phyloP scores from a whole-genome alignment of 1,140 invertebrate species.

The Anastatus disparis region DNA sequence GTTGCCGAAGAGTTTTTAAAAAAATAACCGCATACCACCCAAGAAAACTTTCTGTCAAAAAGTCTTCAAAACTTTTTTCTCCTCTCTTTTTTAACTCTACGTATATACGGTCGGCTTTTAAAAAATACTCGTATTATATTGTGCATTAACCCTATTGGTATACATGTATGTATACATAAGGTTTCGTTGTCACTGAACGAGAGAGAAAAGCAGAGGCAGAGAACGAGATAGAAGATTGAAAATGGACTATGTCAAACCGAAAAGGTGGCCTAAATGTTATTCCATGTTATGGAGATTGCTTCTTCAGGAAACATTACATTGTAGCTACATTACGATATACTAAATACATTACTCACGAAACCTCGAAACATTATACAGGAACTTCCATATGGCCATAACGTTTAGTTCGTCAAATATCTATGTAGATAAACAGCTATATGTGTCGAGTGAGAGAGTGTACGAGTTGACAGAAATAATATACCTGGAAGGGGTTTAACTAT shows the following conservation, averaged over 20 bases:
- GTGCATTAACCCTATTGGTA: neutral
- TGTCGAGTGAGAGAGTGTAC: no score
- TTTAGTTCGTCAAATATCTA: slow-evolving; percentile 29
- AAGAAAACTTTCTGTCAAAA: no score
- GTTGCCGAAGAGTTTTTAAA: no score
- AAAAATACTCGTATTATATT: neutral
- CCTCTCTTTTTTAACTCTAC: no score
- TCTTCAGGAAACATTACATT: slow-evolving; percentile 25
- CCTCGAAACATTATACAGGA: slow-evolving; percentile 29
- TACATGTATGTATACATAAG: neutral
- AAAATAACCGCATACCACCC: no score
- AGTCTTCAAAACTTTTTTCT: no score
- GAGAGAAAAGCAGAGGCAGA: neutral
- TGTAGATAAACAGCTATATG: slow-evolving; percentile 12
- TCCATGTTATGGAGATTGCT: slow-evolving; percentile 26
- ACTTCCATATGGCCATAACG: no score
- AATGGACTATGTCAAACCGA: neutral
- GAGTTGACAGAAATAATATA: slow-evolving; percentile 36
- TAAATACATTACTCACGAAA: no score
- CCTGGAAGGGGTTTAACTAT: no score
- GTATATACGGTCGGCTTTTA: no score
- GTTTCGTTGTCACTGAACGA: neutral
- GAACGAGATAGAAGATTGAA: neutral
- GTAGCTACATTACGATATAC: neutral
- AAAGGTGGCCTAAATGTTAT: slow-evolving; percentile 11